phyloP scores from a whole-genome alignment of 2,797 vertebrate species.

The Clarias laeviceps region DNA sequence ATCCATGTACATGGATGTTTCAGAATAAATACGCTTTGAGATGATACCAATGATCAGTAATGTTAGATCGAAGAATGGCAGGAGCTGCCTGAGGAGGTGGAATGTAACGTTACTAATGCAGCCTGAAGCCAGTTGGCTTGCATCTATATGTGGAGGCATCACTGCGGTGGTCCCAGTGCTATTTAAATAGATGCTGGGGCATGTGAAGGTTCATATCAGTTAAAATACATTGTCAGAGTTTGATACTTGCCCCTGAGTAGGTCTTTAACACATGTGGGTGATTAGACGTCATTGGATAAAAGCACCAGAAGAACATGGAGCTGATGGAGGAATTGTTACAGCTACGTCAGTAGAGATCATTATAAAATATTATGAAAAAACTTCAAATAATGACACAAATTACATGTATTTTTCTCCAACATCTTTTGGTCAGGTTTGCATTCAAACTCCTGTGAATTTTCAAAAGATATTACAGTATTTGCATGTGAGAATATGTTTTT shows the following conservation, averaged over 20 bases:
- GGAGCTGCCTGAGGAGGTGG: background rate
- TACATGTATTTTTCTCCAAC: background rate
- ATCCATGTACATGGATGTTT: background rate
- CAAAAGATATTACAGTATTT: too few species aligned
- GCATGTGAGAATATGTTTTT: too few species aligned
- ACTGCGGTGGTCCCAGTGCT: background rate
- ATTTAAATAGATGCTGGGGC: background rate
- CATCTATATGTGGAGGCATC: background rate
- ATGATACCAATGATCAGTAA: background rate
- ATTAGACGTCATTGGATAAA: too few species aligned
- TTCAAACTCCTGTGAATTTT: too few species aligned
- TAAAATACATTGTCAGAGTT: background rate
- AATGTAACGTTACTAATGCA: background rate
- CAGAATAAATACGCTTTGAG: background rate
- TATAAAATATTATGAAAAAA: background rate
- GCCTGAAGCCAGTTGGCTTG: background rate
- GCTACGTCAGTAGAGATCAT: background rate
- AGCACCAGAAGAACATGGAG: background rate
- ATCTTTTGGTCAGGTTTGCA: too few species aligned
- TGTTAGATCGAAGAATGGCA: background rate
- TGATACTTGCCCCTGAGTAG: background rate
- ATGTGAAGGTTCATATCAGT: too few species aligned
- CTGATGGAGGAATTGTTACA: background rate
- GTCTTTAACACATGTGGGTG: background rate
- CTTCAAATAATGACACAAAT: background rate